Percentiles rank a stretch among this genome's conserved stretches.
Conservation (phyloP, 2,888 invertebrate genomes). For the Alcis repandata region DNA sequence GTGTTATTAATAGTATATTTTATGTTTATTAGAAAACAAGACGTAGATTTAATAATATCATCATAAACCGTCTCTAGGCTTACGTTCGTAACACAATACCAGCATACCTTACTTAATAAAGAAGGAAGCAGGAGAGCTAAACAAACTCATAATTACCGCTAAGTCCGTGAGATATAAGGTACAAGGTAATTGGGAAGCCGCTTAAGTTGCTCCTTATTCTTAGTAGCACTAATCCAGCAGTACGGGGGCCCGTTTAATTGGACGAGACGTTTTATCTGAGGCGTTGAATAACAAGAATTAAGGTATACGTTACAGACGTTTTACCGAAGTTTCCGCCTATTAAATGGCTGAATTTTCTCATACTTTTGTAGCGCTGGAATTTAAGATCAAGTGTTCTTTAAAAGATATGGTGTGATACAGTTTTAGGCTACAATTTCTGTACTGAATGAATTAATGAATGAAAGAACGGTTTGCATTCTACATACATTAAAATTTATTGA, state of each 20-base stretch:
- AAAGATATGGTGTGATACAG: no score
- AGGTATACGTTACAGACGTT: constrained; percentile 12
- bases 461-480: no score
- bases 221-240: constrained; percentile 19
- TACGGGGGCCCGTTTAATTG: constrained; percentile 18
- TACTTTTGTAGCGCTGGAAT: not conserved
- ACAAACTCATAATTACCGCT: constrained; percentile 27
- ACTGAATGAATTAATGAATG: no score
- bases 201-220: constrained; percentile 18
- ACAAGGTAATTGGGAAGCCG: constrained; percentile 24
- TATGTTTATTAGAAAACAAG: no score
- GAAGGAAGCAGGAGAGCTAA: constrained; percentile 3
- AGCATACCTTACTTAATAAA: constrained; percentile 5
- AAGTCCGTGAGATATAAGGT: constrained; percentile 24
- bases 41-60: no score
- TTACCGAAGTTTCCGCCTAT: constrained; percentile 1
- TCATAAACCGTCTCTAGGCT: not conserved
- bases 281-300: constrained; percentile 22
- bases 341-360: not conserved
- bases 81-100: constrained; percentile 4
- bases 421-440: no score
- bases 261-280: constrained; percentile 15
- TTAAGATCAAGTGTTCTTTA: not conserved
- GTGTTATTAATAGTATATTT: no score
- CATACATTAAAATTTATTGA: no score